Conservation (phyloP, 37 sponge, comb jelly and placozoan species). For the Agelas oroides region DNA sequence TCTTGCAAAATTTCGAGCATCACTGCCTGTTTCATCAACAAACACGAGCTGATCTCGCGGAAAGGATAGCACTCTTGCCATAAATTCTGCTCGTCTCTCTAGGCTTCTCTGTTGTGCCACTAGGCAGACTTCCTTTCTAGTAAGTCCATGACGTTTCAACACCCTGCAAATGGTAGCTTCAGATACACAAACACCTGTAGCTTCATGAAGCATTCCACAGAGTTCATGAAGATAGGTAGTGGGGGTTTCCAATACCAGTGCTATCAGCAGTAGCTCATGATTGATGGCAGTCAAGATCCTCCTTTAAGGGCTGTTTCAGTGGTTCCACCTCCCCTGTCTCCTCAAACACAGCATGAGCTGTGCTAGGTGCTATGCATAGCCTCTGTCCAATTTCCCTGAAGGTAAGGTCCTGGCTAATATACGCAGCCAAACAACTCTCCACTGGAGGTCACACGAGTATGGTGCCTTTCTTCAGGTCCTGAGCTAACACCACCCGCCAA, state of each 20-base stretch:
- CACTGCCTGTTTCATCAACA: slow-evolving; percentile 29
- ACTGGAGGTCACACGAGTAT: not conserved
- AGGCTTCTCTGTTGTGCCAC: slow-evolving; percentile 9
- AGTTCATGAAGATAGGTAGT: slow-evolving; percentile 20
- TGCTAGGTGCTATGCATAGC: slow-evolving; percentile 4
- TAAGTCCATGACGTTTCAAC: slow-evolving; percentile 17
- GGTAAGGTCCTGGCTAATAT: not conserved
- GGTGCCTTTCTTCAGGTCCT: not conserved
- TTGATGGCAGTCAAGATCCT: not conserved
- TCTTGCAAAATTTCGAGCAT: not conserved
- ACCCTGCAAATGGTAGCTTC: slow-evolving; percentile 7
- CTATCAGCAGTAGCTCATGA: slow-evolving; percentile 3
- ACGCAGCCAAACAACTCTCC: slow-evolving; percentile 13
- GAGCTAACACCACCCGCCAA: not conserved
- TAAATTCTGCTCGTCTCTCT: slow-evolving; percentile 18
- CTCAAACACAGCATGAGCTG: not conserved
- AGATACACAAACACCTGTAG: not conserved
- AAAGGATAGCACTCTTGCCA: not conserved
- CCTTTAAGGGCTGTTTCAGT: not conserved
- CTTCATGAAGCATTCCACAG: not conserved
- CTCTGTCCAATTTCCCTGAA: slow-evolving; percentile 10
- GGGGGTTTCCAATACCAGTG: slow-evolving; percentile 7
- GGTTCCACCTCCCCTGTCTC: slow-evolving; percentile 4
- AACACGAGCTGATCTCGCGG: not conserved
- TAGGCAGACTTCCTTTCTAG: slow-evolving; percentile 8